Base-by-base conservation (phyloP, 1,140 invertebrate species). In the Zophobas atratus region DNA sequence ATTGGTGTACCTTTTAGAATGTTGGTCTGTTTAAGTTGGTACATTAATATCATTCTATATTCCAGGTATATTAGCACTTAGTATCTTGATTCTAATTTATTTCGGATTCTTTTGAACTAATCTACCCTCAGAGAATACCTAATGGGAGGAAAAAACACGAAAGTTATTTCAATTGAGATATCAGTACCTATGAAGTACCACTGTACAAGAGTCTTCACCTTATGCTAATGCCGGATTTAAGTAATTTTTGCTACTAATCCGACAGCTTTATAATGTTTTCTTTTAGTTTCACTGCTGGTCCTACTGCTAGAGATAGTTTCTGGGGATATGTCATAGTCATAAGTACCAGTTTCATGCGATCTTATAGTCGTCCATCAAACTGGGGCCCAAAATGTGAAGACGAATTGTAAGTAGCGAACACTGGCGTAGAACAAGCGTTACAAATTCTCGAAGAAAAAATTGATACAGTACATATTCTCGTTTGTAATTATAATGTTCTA, bases 81-180 rank as follows among this genome's bases (percentile, higher is more conserved):
- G 93, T 3, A 87, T 92, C 0, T 84, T 91, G 0, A 94, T 95
- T 76, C 94, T 94, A 0, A 85, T 95, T 0, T 95, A 93, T 86
- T 95, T 94, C 85, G 94, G 92, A 1, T 94, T 91, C 82, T 93
- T 92, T 81, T 90, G 91, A 4, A 89, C 88, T 43, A 93, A 93
- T 91, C 93, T 57, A 92, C 90, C 0, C 91, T 91, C 0, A 86
- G 90, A 0, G 93, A 95, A 75, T 96, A 95, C 82, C 87, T 96
- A 6, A 90, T 95, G 87, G 94, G 92, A 1, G 93, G 94, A 4
- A 81, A 80, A 72, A 36, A 56, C 46, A 75, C 76, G 77, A 77
- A 51, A 34, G 56, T 72, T 3, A 34, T 76, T 5, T 77, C 80
- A 1, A 55, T 81, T 33, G 80, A 74, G 39, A 57, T 76, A 1